Conservation (phyloP, 1,140 invertebrate genomes). For the Listronotus oregonensis region DNA sequence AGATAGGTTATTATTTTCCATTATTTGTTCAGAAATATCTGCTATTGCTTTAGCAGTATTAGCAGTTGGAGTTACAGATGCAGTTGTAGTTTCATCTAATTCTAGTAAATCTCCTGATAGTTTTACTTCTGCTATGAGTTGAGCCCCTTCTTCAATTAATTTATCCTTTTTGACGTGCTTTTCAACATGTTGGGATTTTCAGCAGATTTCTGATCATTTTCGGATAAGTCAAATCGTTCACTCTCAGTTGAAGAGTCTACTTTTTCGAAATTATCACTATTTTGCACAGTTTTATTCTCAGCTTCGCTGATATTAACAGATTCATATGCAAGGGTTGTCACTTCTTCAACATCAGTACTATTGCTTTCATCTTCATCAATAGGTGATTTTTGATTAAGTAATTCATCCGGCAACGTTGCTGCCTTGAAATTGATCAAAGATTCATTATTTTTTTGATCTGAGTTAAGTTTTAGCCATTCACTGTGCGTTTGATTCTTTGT, state of each 20-base stretch:
- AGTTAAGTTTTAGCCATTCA: slow-evolving; percentile 41
- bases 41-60: neutral
- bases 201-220: too few species aligned
- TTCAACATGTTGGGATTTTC: neutral
- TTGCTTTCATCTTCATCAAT: slow-evolving; percentile 37
- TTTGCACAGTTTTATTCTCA: slow-evolving; percentile 4
- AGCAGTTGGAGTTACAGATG: neutral
- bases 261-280: too few species aligned
- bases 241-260: too few species aligned
- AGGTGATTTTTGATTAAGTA: slow-evolving; percentile 39
- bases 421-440: slow-evolving; percentile 36
- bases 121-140: too few species aligned
- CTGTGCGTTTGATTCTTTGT: slow-evolving; percentile 33
- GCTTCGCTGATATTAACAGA: neutral
- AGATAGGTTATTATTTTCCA: neutral
- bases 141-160: too few species aligned
- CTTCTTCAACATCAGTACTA: slow-evolving; percentile 7
- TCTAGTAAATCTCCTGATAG: too few species aligned
- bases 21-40: slow-evolving; percentile 3
- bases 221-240: too few species aligned
- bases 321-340: slow-evolving; percentile 8
- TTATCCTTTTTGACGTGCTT: neutral
- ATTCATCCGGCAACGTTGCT: slow-evolving; percentile 35
- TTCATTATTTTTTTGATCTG: neutral
- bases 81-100: too few species aligned